Evolutionary conservation across 2,888 invertebrate genomes (phyloP).

Genomic region (Acleris sparsana): DNA sequence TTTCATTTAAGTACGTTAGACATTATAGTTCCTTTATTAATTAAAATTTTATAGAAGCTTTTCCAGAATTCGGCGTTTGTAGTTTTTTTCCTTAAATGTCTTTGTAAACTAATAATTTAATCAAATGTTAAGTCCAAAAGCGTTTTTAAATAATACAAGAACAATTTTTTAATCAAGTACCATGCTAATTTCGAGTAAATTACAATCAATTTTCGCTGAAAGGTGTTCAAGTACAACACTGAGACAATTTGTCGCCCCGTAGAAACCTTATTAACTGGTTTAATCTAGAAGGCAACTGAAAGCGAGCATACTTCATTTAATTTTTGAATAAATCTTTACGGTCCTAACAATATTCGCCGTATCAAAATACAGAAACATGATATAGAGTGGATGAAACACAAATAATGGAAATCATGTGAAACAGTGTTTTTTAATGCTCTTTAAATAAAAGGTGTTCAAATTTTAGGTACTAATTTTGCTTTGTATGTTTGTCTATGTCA

Average conservation of each 20-base stretch:
- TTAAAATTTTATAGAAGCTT: too few relatives aligned
- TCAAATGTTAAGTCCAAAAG: too few relatives aligned
- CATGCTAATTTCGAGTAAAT: slow-evolving; percentile 9
- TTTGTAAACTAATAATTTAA: too few relatives aligned
- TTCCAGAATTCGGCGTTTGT: too few relatives aligned
- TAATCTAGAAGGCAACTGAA: slow-evolving; percentile 60
- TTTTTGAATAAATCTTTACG: slow-evolving; percentile 63
- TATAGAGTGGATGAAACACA: slow-evolving; percentile 34
- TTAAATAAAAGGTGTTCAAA: too few relatives aligned
- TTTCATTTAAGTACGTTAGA: too few relatives aligned
- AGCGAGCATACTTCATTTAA: slow-evolving; percentile 58
- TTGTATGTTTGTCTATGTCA: too few relatives aligned
- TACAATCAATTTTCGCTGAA: slow-evolving; percentile 60
- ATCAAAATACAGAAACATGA: slow-evolving; percentile 40
- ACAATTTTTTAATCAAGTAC: background rate
- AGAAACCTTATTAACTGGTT: slow-evolving; percentile 68
- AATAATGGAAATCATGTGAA: background rate
- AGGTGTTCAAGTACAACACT: slow-evolving; percentile 63
- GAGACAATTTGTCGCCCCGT: slow-evolving; percentile 68
- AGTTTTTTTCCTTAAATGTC: too few relatives aligned
- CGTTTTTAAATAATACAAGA: too few relatives aligned
- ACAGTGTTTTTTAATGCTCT: background rate
- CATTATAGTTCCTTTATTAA: too few relatives aligned
- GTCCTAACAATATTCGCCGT: slow-evolving; percentile 44
- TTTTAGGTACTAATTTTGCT: too few relatives aligned